Conservation (phyloP, 2,113 vertebrate genomes). For the Lipotes vexillifer region DNA sequence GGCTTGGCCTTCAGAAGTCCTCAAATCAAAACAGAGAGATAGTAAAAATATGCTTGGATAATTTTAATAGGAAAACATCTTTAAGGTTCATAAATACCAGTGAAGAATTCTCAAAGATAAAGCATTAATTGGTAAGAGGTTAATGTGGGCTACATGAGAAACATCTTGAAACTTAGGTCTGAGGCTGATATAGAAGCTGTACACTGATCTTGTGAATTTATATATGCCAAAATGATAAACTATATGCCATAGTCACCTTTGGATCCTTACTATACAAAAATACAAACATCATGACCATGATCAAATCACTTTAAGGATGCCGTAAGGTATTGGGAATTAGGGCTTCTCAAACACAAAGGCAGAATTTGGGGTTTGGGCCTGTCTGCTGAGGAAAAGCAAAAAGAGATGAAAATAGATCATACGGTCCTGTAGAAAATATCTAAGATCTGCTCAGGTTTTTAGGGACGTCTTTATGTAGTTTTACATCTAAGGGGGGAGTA, state of each 20-base stretch:
- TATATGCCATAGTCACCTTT: not conserved
- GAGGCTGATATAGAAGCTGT: not conserved
- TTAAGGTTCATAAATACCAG: not conserved
- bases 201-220: not conserved
- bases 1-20: not conserved
- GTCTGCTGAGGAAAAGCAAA: not conserved
- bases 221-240: not conserved
- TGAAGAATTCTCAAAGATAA: not conserved
- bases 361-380: not conserved
- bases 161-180: not conserved
- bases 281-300: not conserved
- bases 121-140: not conserved
- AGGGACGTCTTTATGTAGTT: not conserved
- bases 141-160: not conserved
- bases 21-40: not conserved
- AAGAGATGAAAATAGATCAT: not conserved
- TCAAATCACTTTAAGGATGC: not conserved
- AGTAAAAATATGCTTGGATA: constrained; percentile 20
- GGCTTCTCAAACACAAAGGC: not conserved
- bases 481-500: not conserved
- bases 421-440: not conserved
- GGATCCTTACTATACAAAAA: not conserved
- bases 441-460: not conserved
- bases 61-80: constrained; percentile 36
- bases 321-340: not conserved